These are phyloP conservation scores for Dorcus hopei DNA, from an alignment of 2,888 invertebrate species.

Conservation along the genomic window DNA sequence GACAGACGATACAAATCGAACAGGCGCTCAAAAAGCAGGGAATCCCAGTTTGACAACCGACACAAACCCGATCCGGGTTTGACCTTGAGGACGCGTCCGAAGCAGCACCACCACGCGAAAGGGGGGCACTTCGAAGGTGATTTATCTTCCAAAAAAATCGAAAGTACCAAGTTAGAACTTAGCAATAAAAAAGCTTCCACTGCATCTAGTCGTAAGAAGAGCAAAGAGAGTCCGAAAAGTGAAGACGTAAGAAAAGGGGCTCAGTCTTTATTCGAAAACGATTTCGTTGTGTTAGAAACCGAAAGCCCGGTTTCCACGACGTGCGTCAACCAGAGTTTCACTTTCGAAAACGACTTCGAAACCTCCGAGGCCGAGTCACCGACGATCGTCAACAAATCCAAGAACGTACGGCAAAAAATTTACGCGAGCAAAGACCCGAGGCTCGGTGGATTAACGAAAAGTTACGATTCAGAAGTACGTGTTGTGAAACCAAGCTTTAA, in stretches of 20 bases:
- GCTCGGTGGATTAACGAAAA: background rate
- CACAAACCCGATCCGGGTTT: constrained; percentile 44
- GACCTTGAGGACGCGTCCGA: constrained; percentile 34
- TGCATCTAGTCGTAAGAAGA: constrained; percentile 32
- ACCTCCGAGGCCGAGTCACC: constrained; percentile 41
- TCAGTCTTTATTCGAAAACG: constrained; percentile 66
- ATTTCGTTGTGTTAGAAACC: constrained; percentile 56
- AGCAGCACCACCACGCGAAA: constrained; percentile 29
- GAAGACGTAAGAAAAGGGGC: constrained; percentile 47
- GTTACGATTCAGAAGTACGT: background rate
- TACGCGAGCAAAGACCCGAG: constrained; percentile 17
- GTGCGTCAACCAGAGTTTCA: constrained; percentile 28
- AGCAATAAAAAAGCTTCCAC: constrained; percentile 37
- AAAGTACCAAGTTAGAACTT: constrained; percentile 29
- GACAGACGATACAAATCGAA: constrained; percentile 54
- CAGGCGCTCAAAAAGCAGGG: constrained; percentile 50
- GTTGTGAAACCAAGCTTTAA: no score
- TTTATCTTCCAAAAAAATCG: constrained; percentile 29
- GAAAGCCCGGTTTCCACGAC: constrained; percentile 33
- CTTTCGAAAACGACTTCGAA: constrained; percentile 43
- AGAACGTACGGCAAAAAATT: constrained; percentile 25
- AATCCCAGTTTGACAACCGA: constrained; percentile 42
- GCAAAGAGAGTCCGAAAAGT: constrained; percentile 39
- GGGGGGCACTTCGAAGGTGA: constrained; percentile 56
- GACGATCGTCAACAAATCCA: constrained; percentile 21